Conservation (phyloP, 2,888 invertebrate species). For the Yponomeuta sedellus region DNA sequence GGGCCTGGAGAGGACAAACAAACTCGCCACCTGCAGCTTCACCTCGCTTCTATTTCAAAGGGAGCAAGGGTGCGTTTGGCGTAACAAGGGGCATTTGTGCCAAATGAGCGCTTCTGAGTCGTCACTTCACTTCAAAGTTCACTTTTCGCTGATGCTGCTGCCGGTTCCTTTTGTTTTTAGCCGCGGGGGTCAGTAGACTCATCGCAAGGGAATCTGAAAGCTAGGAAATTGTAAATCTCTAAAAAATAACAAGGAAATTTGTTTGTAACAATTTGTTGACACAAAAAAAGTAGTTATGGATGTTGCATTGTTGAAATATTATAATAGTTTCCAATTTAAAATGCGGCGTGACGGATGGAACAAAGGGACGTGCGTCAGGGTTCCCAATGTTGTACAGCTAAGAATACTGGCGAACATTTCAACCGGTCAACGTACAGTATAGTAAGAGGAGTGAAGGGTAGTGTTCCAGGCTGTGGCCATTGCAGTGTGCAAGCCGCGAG, state of each 20-base stretch:
- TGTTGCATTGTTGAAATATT: constrained; percentile 59
- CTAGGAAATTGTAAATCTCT: neutral
- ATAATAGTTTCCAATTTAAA: constrained; percentile 49
- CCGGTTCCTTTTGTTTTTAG: constrained; percentile 11
- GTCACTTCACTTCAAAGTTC: constrained; percentile 29
- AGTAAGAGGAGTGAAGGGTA: neutral
- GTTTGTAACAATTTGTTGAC: constrained; percentile 73
- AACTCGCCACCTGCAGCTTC: neutral
- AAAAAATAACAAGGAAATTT: constrained; percentile 24
- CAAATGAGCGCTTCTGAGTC: constrained; percentile 42
- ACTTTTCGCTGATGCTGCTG: constrained; percentile 32
- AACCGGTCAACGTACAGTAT: neutral
- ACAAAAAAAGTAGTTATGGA: constrained; percentile 65
- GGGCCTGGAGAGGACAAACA: neutral
- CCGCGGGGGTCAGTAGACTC: constrained; percentile 16
- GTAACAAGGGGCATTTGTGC: constrained; percentile 21
- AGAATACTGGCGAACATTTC: neutral
- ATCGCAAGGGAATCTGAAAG: neutral
- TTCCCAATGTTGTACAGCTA: neutral
- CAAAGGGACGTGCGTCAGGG: constrained; percentile 37
- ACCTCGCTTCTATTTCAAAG: neutral
- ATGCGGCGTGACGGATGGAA: constrained; percentile 36
- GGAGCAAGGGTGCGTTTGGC: constrained; percentile 25
- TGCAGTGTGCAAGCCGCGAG: constrained; percentile 23
- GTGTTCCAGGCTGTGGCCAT: constrained; percentile 19